These are phyloP conservation scores for Arctia plantaginis DNA, from an alignment of 2,888 invertebrate genomes.

Conservation along the genomic window DNA sequence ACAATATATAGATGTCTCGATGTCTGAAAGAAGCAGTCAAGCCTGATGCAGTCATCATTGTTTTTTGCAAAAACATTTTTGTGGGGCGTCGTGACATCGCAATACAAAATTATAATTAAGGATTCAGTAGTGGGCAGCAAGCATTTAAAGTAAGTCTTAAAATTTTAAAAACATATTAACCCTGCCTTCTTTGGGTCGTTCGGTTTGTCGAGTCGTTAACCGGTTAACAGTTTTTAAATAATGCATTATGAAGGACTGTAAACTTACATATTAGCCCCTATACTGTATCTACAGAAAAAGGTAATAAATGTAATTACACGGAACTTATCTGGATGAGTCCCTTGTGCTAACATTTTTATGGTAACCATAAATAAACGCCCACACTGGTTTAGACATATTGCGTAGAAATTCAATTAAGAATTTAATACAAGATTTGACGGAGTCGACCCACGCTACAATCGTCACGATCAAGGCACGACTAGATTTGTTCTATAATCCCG, in stretches of 20 bases:
- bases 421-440: conserved; percentile 58
- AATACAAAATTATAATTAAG: conserved; percentile 38
- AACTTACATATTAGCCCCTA: conserved; percentile 33
- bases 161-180: conserved; percentile 32
- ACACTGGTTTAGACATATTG: conserved; percentile 67
- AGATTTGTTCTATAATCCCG: conserved; percentile 14
- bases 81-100: conserved; percentile 8
- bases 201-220: conserved; percentile 36
- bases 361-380: conserved; percentile 74
- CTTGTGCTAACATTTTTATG: conserved; percentile 76
- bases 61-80: not conserved
- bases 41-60: not conserved
- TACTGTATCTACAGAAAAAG: conserved; percentile 44
- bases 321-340: conserved; percentile 64
- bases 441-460: conserved; percentile 44
- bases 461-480: conserved; percentile 23
- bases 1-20: not conserved
- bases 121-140: conserved; percentile 39
- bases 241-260: conserved; percentile 28
- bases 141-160: conserved; percentile 34
- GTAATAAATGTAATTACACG: conserved; percentile 64
- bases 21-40: not conserved
- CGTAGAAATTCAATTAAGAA: conserved; percentile 71
- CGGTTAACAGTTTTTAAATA: conserved; percentile 37
- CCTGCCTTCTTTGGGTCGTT: conserved; percentile 21